Evolutionary conservation across 2,797 vertebrate genomes (phyloP).

Genomic region (Leptodactylus fallax): DNA sequence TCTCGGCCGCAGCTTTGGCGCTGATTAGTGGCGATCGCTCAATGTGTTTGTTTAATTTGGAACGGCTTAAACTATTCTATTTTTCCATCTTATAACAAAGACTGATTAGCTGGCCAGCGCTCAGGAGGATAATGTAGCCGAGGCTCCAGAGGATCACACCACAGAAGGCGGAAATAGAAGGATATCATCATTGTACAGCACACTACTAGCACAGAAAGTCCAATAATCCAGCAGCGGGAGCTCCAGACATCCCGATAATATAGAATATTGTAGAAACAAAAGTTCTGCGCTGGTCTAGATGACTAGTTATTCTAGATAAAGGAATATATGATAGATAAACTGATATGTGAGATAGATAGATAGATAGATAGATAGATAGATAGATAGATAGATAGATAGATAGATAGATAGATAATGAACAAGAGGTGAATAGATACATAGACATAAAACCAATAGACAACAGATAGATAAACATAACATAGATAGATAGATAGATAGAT

Average conservation of each 20-base stretch:
- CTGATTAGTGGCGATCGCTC: conserved; percentile 31
- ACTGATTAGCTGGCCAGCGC: conserved; percentile 30
- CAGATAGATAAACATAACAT: too few relatives aligned
- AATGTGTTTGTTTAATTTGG: conserved; percentile 41
- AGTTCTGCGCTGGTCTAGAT: too few relatives aligned
- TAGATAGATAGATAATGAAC: too few relatives aligned
- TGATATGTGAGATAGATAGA: background rate
- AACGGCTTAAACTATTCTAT: background rate
- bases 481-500: too few relatives aligned
- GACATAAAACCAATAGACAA: too few relatives aligned
- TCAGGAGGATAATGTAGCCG: background rate
- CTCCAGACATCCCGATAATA: background rate
- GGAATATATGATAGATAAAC: too few relatives aligned
- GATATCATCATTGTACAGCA: background rate
- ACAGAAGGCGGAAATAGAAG: background rate
- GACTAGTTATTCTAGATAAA: too few relatives aligned
- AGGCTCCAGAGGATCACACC: background rate
- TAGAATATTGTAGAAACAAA: background rate
- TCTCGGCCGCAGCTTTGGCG: background rate
- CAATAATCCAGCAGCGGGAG: background rate
- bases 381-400: too few relatives aligned
- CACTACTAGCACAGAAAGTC: background rate
- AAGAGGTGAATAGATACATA: too few relatives aligned
- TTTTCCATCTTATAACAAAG: conserved; percentile 46
- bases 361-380: background rate